Base-by-base conservation (phyloP, 2,113 vertebrate genomes). In the Lutjanus erythropterus region DNA sequence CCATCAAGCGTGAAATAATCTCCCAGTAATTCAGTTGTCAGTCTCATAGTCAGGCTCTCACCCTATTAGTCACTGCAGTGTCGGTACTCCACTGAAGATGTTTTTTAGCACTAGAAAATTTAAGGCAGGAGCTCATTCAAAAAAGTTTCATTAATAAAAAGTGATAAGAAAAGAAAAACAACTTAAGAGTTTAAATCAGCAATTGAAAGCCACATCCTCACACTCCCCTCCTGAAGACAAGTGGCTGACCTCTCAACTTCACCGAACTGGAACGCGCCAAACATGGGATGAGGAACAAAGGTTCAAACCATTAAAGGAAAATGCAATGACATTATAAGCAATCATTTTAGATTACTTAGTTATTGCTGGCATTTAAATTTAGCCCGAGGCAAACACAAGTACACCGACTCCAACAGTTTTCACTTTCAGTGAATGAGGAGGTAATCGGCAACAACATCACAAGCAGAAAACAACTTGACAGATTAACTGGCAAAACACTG, bases 1-100 rank as follows among this genome's bases (percentile, higher is more conserved):
- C 16, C 2, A 9, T 75, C 67, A 66, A 62, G 59, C 33, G 16
- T 35, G 35, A 71, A 82, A 68, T 64, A 70, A 47, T 75, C 19
- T 58, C 16, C 47, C 27, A 81, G 64, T 60, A 42, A 71, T 56
- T 49, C 15, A 55, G 44, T 49, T 39, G 37, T 46, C 11, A 55
- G 15, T 12, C 19, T 49, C 25, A 23, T 8, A 14, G 4, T 19
- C 33, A 39, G 42, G 35, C 33, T 72, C 25, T 47, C 42, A 42
- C n/a, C 1, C 15, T 61, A 49, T 66, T 21, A 9, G 44, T 21
- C 23, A 47, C 21, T 56, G 41, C 42, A 25, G 16, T 46, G 41
- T 39, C 33, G 7, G n/a, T 53, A 55, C 8, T 53, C 46, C n/a
- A 29, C 37, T 58, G 41, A 9, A 42, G 39, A 47, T 55, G n/a